Evolutionary conservation across 2,888 invertebrate species (phyloP), one percentile per base, ranked within the genome.

Genomic region (Drepanosiphum platanoidis): DNA sequence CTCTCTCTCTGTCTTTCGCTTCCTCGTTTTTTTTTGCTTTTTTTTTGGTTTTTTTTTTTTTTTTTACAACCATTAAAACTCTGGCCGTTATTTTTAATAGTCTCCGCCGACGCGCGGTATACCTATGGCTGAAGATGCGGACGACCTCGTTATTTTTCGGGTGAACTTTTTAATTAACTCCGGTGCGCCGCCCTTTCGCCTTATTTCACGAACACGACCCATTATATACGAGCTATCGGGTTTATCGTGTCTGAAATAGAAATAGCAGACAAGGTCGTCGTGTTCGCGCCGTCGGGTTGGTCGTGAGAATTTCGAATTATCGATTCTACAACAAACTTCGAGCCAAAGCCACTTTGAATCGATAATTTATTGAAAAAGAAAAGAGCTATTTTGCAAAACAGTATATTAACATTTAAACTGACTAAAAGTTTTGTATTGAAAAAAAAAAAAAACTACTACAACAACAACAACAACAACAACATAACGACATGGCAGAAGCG

Each of bases 81-180:
- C 66, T 27, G 66, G 36, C 83, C 74, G 83, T 83, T 75, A 83
- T 83, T 83, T 83, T 83, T 83, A 83, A 83, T 83, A 83, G 83
- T 72, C 42, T 74, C 32, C 42, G 61, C 83, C 36, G 46, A 66
- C 83, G 46, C 83, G 46, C 46, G 22, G 61, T 66, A n/a, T n/a
- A 75, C 18, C 42, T 64, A 66, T 66, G 13, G 34, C 13, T 34
- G 13, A 74, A 75, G 72, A 75, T 66, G 36, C 22, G 34, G 27
- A 27, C n/a, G 83, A 74, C 34, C 64, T 75, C 74, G 83, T 83
- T 66, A 75, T 83, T 83, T 83, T 75, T 75, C 74, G 7, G 15
- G 15, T 13, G 15, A 83, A 75, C 83, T 83, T 83, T 83, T 83
- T 74, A 75, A 83, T 83, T 83, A 83, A 83, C 83, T 83, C n/a